phyloP scores from a whole-genome alignment of 2,888 invertebrate species.

The Hyposoter didymator region DNA sequence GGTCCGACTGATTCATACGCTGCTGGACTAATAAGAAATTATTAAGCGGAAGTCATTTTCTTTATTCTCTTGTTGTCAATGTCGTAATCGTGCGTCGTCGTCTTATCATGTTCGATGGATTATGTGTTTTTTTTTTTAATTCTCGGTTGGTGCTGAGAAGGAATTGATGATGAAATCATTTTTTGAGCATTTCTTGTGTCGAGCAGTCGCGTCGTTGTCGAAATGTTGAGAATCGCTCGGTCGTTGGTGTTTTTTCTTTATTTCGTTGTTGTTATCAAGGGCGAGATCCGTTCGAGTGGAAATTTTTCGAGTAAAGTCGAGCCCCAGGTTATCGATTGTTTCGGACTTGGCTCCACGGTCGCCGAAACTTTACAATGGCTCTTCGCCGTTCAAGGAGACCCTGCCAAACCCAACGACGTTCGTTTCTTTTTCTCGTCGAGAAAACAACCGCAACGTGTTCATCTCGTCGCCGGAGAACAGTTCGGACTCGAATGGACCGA shows the following conservation, averaged over 20 bases:
- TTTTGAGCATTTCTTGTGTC: background rate
- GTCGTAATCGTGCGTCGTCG: background rate
- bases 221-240: background rate
- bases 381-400: conserved; percentile 84
- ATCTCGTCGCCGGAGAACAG: conserved; percentile 84
- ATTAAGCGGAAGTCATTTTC: background rate
- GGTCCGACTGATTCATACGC: background rate
- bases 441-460: conserved; percentile 82
- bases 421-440: conserved; percentile 85
- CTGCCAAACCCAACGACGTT: conserved; percentile 84
- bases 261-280: background rate
- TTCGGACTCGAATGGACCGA: conserved; percentile 87
- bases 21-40: background rate
- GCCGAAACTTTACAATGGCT: conserved; percentile 82
- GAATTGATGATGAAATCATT: background rate
- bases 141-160: background rate
- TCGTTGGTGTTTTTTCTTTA: background rate
- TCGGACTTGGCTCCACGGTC: conserved; percentile 85
- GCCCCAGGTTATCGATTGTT: conserved; percentile 84
- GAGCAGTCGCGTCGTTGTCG: background rate
- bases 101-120: conserved; percentile 14
- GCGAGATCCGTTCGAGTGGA: background rate
- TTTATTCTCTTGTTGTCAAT: background rate
- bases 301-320: background rate
- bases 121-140: background rate